phyloP scores from a whole-genome alignment of 2,888 invertebrate genomes.

The Augiades crinisus region DNA sequence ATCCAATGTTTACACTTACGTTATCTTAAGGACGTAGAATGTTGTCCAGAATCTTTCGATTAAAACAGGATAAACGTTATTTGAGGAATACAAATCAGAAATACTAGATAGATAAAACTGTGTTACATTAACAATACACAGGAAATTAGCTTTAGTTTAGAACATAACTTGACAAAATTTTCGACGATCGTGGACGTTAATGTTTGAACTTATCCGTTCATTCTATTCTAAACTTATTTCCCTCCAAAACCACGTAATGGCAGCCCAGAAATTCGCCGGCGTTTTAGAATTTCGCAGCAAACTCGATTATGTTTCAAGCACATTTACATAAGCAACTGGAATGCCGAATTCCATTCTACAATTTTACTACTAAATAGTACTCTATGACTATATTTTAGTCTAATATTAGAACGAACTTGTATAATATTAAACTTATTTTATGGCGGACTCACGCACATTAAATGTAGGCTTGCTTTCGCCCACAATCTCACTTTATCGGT shows the following conservation, averaged over 20 bases:
- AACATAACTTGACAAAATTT: background rate
- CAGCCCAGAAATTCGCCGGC: background rate
- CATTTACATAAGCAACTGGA: background rate
- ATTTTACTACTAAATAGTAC: background rate
- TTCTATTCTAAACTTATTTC: constrained; percentile 1
- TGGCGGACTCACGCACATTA: too few relatives aligned
- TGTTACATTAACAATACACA: too few relatives aligned
- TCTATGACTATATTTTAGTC: too few relatives aligned
- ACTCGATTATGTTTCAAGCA: constrained; percentile 1
- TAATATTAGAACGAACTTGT: too few relatives aligned
- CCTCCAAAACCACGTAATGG: background rate
- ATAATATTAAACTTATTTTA: background rate
- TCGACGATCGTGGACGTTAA: background rate
- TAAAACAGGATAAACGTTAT: too few relatives aligned
- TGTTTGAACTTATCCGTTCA: background rate
- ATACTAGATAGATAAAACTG: too few relatives aligned
- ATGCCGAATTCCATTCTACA: background rate
- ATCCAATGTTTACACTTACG: too few relatives aligned
- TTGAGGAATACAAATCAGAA: too few relatives aligned
- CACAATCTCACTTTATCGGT: too few relatives aligned
- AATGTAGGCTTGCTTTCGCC: too few relatives aligned
- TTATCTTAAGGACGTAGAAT: too few relatives aligned
- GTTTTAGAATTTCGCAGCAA: background rate
- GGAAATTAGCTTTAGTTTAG: background rate
- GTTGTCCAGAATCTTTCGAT: too few relatives aligned